Evolutionary conservation across 2,113 vertebrate species (phyloP).

Genomic region (Ameiurus melas): DNA sequence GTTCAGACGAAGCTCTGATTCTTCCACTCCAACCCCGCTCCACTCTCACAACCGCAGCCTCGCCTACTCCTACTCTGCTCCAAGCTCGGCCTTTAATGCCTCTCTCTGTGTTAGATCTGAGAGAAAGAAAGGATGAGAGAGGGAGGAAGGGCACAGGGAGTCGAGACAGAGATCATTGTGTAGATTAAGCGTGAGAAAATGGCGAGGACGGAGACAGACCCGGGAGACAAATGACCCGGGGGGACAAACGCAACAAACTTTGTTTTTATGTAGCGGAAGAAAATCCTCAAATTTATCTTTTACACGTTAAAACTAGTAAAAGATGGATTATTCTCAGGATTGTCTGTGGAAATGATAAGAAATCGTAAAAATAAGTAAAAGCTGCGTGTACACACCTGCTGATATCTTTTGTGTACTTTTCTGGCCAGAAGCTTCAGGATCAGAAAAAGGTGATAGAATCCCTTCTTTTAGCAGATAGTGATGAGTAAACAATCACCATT

Average conservation of each 20-base stretch:
- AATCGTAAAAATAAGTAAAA: neutral
- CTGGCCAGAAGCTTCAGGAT: neutral
- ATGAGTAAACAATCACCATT: neutral
- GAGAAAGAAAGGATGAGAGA: neutral
- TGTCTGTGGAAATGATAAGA: neutral
- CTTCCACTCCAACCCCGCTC: neutral
- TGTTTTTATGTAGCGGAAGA: neutral
- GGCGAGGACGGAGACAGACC: neutral
- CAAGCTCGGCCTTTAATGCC: conserved; percentile 24
- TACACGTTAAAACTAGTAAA: neutral
- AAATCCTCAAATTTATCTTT: neutral
- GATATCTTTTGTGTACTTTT: neutral
- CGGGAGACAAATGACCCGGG: neutral
- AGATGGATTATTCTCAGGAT: neutral
- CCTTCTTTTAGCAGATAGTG: neutral
- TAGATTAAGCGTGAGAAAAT: conserved; percentile 27
- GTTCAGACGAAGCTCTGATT: neutral
- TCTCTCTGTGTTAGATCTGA: conserved; percentile 15
- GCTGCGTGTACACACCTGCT: neutral
- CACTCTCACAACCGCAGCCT: conserved; percentile 19
- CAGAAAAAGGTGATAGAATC: neutral
- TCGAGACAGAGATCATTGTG: conserved; percentile 28
- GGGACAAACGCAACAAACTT: neutral
- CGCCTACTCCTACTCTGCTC: neutral
- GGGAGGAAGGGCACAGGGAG: conserved; percentile 8